Base-by-base conservation (phyloP, 2,797 vertebrate genomes). In the Thaleichthys pacificus region DNA sequence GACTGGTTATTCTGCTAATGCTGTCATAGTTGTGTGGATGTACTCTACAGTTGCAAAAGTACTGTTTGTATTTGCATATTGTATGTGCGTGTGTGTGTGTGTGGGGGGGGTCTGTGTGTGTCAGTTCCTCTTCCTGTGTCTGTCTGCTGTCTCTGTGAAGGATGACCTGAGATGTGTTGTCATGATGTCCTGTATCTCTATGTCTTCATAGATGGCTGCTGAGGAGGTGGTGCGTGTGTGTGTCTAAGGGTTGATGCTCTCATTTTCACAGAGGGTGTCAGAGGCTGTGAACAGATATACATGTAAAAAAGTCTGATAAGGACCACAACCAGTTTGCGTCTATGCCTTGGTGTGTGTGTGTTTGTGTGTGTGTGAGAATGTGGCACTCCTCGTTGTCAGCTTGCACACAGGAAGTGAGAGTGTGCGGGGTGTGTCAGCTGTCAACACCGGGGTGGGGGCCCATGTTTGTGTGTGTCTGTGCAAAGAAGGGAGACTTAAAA, bases 261-360 rank as follows among this genome's bases (percentile, higher is more conserved):
- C 32, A 14, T 17, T 51, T 51, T 51, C 3, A 51, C 32, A 5
- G 69, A 17, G 69, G 17, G 12, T 49, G 51, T n/a, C 32, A 22
- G 56, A 26, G 17, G 26, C 19, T 54, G 9, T 26, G n/a, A 35
- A 47, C 19, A 22, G 30, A 72, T 66, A 72, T 66, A 66, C 30
- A 72, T 11, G 66, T 72, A 63, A 58, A 58, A 72, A 66, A 66
- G 30, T 54, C 56, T 62, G 66, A 74, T 74, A 63, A 28, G n/a
- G 22, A 74, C 68, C 72, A 51, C 19, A 54, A 19, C 17, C 61
- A 30, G 60, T 26, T 35, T 17, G 30, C n/a, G 19, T n/a, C 17
- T 7, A 32, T n/a, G 61, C 11, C 7, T 19, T 15, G 11, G 62
- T 22, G 62, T 19, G 61, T 35, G 30, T 64, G 32, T 42, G 32